Conservation (phyloP, 1,140 invertebrate species). For the Pseudomyrmex cubaensis region DNA sequence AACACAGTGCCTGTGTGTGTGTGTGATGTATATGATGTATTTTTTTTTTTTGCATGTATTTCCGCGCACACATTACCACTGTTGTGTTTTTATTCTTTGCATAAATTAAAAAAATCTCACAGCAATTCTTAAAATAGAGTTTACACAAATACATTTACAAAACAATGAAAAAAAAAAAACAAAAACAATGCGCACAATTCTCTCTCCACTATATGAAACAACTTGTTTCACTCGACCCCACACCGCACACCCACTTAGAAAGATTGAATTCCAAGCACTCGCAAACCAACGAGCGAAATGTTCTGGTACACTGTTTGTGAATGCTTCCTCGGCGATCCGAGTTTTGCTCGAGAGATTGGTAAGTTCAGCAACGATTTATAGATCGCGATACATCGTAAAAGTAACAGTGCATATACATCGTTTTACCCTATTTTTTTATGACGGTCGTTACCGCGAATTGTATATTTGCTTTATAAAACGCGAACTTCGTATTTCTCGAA, state of each 20-base stretch:
- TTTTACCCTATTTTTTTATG: conserved; percentile 4
- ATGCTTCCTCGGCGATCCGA: conserved; percentile 21
- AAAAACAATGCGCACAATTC: not conserved
- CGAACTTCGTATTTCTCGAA: not conserved
- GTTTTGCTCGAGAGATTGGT: conserved; percentile 46
- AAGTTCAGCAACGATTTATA: conserved; percentile 68
- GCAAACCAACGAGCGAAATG: conserved; percentile 48
- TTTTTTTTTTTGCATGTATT: no score
- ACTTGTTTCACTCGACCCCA: conserved; percentile 46
- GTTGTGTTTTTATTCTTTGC: not conserved
- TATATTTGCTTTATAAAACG: not conserved
- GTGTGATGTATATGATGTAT: no score
- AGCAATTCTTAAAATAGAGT: conserved; percentile 20
- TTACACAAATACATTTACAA: not conserved
- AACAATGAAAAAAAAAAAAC: not conserved
- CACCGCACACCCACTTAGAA: conserved; percentile 55
- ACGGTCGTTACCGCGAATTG: conserved; percentile 11
- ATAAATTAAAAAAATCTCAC: not conserved
- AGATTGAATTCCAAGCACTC: conserved; percentile 64
- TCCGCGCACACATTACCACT: no score
- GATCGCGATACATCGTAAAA: conserved; percentile 35
- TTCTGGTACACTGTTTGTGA: conserved; percentile 42
- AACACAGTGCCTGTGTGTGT: not conserved
- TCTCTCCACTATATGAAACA: conserved; percentile 44
- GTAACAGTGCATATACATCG: conserved; percentile 17